Evolutionary conservation across 2,888 invertebrate genomes (phyloP), one percentile per base, ranked within the genome.

Genomic region (Helicoverpa assulta): DNA sequence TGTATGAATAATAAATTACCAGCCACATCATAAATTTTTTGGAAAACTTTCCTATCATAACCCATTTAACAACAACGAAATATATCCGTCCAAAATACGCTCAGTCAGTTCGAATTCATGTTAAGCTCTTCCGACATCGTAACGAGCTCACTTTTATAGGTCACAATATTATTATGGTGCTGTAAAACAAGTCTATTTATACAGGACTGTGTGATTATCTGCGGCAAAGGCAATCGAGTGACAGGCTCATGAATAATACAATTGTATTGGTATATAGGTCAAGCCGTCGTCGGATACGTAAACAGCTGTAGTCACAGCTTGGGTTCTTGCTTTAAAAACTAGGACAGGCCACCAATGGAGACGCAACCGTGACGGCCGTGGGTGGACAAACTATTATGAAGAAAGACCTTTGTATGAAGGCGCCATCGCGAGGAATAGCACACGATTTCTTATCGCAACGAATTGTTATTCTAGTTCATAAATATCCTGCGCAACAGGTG

Each of bases 181-280:
- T 65, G 67, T 75, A 72, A 69, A 78, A 67, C 67, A 70, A 75
- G 70, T 67, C 63, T 61, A 78, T 70, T 65, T 74, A 71, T 73
- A 73, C 54, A 70, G 66, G 67, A 73, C 62, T 67, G 19, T 60
- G 72, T 72, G 73, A 80, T 73, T 76, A 77, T 81, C 73, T 76
- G 72, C 82, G 77, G 84, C 83, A 84, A 86, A 87, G 83, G 79
- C 85, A 86, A 81, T 84, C 78, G 85, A 88, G 86, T 87, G 89
- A 88, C 85, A 84, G 78, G 71, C 83, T 90, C 87, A 90, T 93
- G 91, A 93, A 93, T 91, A 92, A 92, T 91, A 90, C 91, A 89
- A 90, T 91, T 90, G 89, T 91, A 84, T 86, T 85, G 85, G 90
- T 91, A 93, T 91, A 92, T 94, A 88, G 94, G 94, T 93, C 93